Evolutionary conservation across 2,113 vertebrate species (phyloP), one percentile per base, ranked within the genome.

Genomic region (Cettia cetti): DNA sequence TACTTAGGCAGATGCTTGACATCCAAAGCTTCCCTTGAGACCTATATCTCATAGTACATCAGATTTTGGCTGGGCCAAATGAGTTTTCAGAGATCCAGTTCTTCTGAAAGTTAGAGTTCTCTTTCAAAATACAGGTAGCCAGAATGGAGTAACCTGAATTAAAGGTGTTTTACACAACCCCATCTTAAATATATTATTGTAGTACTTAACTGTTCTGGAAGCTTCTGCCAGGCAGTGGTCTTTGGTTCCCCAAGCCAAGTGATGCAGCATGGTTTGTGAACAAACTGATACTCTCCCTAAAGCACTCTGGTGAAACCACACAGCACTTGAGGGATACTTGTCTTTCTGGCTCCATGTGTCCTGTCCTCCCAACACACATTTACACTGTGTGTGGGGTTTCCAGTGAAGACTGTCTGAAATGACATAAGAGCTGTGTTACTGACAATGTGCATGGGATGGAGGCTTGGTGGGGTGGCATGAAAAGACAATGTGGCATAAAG

Each of bases 1-100:
- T 94, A 63, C 75, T 94, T 64, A 94, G 63, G 68, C 86, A 90
- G 66, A 96, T 77, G 33, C 56, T 82, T 88, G 85, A 85, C 39
- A 92, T 82, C 42, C 81, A 91, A 50, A 90, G 33, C 13, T 91
- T 93, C 93, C 69, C 71, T 33, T 52, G 87, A 89, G 94, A 66
- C n/a, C 22, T 49, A 2, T 75, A 78, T 86, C 90, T 94, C 60
- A 64, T 26, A 86, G 47, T 37, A n/a, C 28, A 49, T 64, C 21
- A 10, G 54, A 2, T 80, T 70, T 49, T 68, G 47, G 22, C 68
- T 61, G 31, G 18, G 69, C 16, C 54, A 90, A 92, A 81, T 49
- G 14, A 92, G 5, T 92, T 86, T 89, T 86, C 80, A 83, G 80
- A 66, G 52, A 40, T 40, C 18, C 22, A 44, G 20, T n/a, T 59